phyloP scores from a whole-genome alignment of 1,140 invertebrate genomes.

The Procambarus clarkii region DNA sequence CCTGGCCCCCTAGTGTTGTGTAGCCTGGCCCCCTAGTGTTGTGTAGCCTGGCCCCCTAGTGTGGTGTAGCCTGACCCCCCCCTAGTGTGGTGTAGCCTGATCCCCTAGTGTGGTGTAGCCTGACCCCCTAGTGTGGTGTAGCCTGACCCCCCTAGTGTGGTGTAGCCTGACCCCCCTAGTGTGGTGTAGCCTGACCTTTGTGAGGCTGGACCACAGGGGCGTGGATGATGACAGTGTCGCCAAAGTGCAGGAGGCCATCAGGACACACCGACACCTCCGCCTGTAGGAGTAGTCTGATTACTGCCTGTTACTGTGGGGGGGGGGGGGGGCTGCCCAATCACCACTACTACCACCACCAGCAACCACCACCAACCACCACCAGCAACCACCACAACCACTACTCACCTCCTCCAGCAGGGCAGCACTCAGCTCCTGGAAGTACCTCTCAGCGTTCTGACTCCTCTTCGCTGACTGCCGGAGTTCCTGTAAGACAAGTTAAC shows the following conservation, averaged over 20 bases:
- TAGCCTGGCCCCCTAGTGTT: too few relatives aligned
- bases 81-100: too few relatives aligned
- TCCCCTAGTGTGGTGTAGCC: too few relatives aligned
- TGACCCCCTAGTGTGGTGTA: too few relatives aligned
- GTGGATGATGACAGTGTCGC: slow-evolving; percentile 54
- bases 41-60: too few relatives aligned
- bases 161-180: too few relatives aligned
- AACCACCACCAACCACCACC: too few relatives aligned
- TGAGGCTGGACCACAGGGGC: slow-evolving; percentile 45
- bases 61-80: too few relatives aligned
- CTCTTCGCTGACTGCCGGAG: slow-evolving; percentile 7
- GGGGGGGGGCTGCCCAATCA: too few relatives aligned
- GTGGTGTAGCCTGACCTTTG: slow-evolving; percentile 22
- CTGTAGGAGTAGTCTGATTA: neutral
- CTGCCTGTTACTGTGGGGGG: neutral
- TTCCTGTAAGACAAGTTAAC: slow-evolving; percentile 9
- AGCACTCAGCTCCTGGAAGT: slow-evolving; percentile 40
- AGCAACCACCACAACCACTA: too few relatives aligned
- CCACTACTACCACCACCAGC: neutral
- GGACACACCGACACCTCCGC: slow-evolving; percentile 55
- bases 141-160: too few relatives aligned
- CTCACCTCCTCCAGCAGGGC: slow-evolving; percentile 57
- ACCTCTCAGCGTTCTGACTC: slow-evolving; percentile 27
- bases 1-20: too few relatives aligned
- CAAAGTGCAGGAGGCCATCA: slow-evolving; percentile 39